Percentiles rank a stretch among this genome's conserved stretches.
phyloP scores from a whole-genome alignment of 2,888 invertebrate species.

The Tuta absoluta region DNA sequence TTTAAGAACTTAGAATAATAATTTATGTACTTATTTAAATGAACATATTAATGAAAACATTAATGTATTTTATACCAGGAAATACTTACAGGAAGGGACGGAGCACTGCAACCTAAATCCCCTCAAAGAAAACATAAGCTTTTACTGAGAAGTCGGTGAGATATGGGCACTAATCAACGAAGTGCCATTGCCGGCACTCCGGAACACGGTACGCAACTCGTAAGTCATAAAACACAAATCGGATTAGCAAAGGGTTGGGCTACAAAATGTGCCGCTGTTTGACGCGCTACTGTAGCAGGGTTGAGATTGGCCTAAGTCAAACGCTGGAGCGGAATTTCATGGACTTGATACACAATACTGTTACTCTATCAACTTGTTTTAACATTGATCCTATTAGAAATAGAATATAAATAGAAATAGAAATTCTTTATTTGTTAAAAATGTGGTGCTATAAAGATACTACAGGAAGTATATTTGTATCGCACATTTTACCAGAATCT shows the following conservation, averaged over 20 bases:
- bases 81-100: not conserved
- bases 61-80: no score
- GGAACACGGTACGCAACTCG: conserved; percentile 46
- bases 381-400: no score
- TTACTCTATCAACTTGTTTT: no score
- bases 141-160: conserved; percentile 14
- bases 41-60: no score
- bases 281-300: conserved; percentile 51
- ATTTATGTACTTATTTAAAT: no score
- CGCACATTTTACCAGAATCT: no score
- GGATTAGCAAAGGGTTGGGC: conserved; percentile 74
- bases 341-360: not conserved
- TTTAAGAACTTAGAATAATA: no score
- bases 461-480: no score
- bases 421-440: no score
- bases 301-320: conserved; percentile 33
- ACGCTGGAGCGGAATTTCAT: conserved; percentile 23
- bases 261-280: conserved; percentile 50
- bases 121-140: conserved; percentile 15
- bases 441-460: no score
- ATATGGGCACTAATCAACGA: conserved; percentile 28
- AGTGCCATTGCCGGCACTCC: conserved; percentile 26
- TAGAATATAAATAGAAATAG: no score
- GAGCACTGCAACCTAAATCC: not conserved
- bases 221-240: conserved; percentile 72